Percentiles rank a stretch among this genome's conserved stretches.
Evolutionary conservation across 2,113 vertebrate species (phyloP).

Genomic region (Cranoglanis bouderius): DNA sequence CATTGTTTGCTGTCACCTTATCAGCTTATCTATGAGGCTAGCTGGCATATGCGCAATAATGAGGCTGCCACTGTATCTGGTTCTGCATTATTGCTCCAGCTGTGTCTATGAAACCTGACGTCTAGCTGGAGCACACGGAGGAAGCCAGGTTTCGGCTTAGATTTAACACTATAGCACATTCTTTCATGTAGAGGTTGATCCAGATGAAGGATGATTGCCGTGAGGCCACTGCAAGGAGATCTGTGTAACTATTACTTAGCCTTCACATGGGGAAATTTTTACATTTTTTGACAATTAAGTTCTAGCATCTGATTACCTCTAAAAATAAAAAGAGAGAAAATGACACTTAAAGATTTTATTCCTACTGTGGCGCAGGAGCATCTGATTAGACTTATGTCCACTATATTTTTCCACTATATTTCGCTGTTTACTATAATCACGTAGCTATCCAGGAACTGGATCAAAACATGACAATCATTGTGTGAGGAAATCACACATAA

Average conservation of each 20-base stretch:
- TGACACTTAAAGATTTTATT: background rate
- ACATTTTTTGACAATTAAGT: background rate
- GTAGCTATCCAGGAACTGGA: background rate
- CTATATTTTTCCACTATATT: background rate
- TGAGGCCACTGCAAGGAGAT: background rate
- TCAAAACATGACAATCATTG: background rate
- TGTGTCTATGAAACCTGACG: background rate
- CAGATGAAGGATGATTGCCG: background rate
- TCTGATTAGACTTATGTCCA: background rate
- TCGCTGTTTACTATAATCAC: background rate
- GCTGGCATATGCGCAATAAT: conserved; percentile 33
- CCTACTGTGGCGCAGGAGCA: background rate
- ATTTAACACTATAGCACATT: background rate
- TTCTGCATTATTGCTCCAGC: conserved; percentile 23
- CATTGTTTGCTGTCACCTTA: conserved; percentile 47
- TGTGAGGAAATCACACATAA: background rate
- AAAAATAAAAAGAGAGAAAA: background rate
- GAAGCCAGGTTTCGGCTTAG: background rate
- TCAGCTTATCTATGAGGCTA: conserved; percentile 29
- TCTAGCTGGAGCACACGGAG: background rate
- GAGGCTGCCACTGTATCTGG: conserved; percentile 30
- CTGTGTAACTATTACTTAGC: background rate
- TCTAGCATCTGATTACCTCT: background rate
- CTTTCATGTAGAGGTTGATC: background rate
- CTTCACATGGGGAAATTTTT: background rate